A percentile compares a stretch with the other conserved stretches of the same genome.
These are phyloP conservation scores for Sinosuthora webbiana DNA, from an alignment of 2,113 vertebrate species.

Conservation along the genomic window DNA sequence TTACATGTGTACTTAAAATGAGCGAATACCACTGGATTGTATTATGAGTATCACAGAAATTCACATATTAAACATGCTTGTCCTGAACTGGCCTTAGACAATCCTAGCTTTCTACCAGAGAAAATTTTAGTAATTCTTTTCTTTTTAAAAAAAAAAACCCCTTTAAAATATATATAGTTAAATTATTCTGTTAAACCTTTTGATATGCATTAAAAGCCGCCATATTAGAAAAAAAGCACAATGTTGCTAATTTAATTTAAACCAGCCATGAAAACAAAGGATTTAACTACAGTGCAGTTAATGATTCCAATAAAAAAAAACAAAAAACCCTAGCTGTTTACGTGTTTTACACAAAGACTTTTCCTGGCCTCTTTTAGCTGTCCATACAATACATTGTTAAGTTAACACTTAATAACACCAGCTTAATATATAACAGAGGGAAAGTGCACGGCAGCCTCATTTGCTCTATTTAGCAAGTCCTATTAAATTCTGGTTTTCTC, in stretches of 20 bases:
- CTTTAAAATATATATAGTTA: background rate
- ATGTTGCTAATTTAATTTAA: slow-evolving; percentile 36
- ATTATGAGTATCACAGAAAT: background rate
- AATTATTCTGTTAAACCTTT: background rate
- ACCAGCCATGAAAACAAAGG: background rate
- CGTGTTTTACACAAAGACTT: slow-evolving; percentile 44
- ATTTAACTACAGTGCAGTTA: slow-evolving; percentile 56
- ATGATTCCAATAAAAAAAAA: slow-evolving; percentile 62
- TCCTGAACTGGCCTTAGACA: background rate
- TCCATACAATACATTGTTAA: slow-evolving; percentile 64
- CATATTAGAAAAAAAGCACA: background rate
- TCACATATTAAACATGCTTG: background rate
- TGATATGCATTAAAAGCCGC: background rate
- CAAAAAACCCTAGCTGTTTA: background rate
- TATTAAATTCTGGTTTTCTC: slow-evolving; percentile 62
- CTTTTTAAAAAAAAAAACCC: background rate
- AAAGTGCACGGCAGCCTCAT: slow-evolving; percentile 27
- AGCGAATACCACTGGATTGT: background rate
- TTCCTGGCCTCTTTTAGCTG: slow-evolving; percentile 26
- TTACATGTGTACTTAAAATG: background rate
- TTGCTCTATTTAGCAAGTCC: slow-evolving; percentile 64
- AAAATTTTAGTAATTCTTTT: background rate
- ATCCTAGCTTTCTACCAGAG: background rate
- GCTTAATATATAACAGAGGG: slow-evolving; percentile 78
- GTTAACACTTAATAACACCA: slow-evolving; percentile 77